phyloP scores from a whole-genome alignment of 2,113 vertebrate species.

The Dipodomys spectabilis region DNA sequence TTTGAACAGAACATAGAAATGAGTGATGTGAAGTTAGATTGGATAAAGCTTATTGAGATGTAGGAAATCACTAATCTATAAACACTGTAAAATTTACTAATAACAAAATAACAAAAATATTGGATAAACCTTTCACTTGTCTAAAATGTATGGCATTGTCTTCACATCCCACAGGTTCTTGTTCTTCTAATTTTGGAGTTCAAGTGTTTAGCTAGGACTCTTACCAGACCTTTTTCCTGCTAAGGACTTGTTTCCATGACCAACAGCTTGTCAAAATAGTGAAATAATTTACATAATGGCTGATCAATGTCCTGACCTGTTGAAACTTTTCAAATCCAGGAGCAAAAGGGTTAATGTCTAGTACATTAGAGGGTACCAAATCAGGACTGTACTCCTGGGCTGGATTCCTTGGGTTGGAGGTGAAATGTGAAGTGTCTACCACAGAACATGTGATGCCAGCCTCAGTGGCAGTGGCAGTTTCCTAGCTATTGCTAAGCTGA shows the following conservation, averaged over 20 bases:
- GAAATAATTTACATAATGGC: background rate
- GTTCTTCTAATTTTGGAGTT: background rate
- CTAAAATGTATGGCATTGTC: background rate
- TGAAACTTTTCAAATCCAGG: background rate
- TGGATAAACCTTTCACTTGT: background rate
- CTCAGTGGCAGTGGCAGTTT: background rate
- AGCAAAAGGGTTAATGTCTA: background rate
- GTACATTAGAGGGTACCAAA: background rate
- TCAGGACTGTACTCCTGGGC: background rate
- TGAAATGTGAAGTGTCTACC: background rate
- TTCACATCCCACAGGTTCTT: background rate
- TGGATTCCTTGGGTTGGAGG: background rate
- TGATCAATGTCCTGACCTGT: background rate
- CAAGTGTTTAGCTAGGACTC: background rate
- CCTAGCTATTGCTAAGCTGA: background rate
- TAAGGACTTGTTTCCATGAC: background rate
- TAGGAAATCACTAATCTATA: conserved; percentile 1
- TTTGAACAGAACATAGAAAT: conserved; percentile 37
- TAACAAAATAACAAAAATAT: conserved; percentile 35
- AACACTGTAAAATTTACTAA: conserved; percentile 16
- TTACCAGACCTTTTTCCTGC: background rate
- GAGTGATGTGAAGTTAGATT: background rate
- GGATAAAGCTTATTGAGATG: conserved; percentile 3
- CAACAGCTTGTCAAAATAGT: background rate
- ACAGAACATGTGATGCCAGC: background rate